A percentile compares a stretch with the other conserved stretches of the same genome.
These are phyloP conservation scores for Azorinus chamasolen DNA, from an alignment of 2,888 invertebrate genomes.

Conservation along the genomic window DNA sequence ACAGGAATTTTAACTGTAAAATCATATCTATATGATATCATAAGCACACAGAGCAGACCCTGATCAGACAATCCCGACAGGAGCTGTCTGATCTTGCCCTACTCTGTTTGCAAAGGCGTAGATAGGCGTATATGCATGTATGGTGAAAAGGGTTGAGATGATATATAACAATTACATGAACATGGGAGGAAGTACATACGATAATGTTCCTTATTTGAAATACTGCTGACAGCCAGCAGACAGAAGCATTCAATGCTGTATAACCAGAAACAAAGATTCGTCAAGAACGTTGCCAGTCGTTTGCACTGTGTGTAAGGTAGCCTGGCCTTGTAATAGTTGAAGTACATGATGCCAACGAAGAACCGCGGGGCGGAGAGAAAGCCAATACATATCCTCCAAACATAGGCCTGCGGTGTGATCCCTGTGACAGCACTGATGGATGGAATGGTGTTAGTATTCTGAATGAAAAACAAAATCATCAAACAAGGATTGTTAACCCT, in stretches of 20 bases:
- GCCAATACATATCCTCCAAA: constrained; percentile 97
- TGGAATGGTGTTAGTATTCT: constrained; percentile 98
- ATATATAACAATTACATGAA: too few species aligned
- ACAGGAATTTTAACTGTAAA: too few species aligned
- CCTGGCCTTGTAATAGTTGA: constrained; percentile 91
- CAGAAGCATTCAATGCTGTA: constrained; percentile 94
- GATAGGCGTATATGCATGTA: too few species aligned
- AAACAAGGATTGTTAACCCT: too few species aligned
- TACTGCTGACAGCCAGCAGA: constrained; percentile 96
- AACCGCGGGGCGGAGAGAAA: constrained; percentile 94
- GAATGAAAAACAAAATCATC: constrained; percentile 78
- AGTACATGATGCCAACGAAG: constrained; percentile 93
- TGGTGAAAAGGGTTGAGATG: too few species aligned
- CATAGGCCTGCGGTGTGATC: constrained; percentile 95
- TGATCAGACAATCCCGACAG: too few species aligned
- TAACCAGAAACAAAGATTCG: constrained; percentile 90
- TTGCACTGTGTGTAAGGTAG: constrained; percentile 75
- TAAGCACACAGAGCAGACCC: too few species aligned
- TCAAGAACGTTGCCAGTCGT: constrained; percentile 86
- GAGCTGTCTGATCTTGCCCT: too few species aligned
- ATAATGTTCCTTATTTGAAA: constrained; percentile 97
- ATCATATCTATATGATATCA: too few species aligned
- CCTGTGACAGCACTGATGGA: constrained; percentile 98
- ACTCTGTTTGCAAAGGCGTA: too few species aligned
- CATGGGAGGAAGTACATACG: constrained; percentile 89